phyloP scores from a whole-genome alignment of 2,888 invertebrate species.

The Coenonympha glycerion region DNA sequence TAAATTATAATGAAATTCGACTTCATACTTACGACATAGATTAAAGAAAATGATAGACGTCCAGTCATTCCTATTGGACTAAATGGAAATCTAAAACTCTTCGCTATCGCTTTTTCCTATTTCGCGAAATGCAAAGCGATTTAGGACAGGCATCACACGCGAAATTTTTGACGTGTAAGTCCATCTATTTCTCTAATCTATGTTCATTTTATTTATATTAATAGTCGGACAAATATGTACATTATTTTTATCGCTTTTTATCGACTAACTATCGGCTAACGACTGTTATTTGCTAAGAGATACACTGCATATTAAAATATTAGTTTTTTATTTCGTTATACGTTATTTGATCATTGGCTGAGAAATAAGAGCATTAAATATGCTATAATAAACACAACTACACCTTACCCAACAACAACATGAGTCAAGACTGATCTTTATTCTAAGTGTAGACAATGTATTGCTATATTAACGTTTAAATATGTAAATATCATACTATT shows the following conservation, averaged over 20 bases:
- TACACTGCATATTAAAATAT: constrained; percentile 28
- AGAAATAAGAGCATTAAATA: constrained; percentile 3
- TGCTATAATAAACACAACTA: no score
- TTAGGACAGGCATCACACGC: no score
- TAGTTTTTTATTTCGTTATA: constrained; percentile 20
- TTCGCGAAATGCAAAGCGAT: no score
- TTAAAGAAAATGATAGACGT: not conserved
- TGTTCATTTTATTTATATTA: not conserved
- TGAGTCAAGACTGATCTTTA: no score
- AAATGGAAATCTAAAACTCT: no score
- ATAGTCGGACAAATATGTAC: not conserved
- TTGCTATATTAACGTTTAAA: no score
- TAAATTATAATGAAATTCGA: constrained; percentile 23
- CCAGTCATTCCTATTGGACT: no score
- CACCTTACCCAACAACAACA: no score
- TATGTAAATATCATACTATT: no score
- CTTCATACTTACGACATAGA: constrained; percentile 28
- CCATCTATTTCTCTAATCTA: not conserved
- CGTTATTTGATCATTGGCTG: constrained; percentile 23
- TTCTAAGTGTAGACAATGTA: not conserved
- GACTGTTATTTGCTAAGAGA: constrained; percentile 23
- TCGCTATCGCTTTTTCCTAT: no score
- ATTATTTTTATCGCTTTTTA: constrained; percentile 7
- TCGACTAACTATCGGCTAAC: constrained; percentile 7
- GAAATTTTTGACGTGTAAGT: no score